Base-by-base conservation (phyloP, 2,113 vertebrate genomes). In the Oncorhynchus masou region DNA sequence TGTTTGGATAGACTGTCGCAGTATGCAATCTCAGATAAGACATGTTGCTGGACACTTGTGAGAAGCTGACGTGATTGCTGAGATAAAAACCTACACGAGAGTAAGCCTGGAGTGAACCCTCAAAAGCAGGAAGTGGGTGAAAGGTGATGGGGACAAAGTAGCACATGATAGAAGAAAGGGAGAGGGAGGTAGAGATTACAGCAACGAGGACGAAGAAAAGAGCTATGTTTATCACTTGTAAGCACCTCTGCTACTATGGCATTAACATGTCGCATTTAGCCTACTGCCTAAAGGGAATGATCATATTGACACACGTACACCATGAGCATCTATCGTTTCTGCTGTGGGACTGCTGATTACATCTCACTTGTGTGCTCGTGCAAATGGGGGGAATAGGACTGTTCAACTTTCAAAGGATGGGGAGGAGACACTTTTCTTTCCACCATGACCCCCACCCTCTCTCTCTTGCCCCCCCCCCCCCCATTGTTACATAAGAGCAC, bases 401-500 rank as follows among this genome's bases (percentile, higher is more conserved):
- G 45, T 45, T 72, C 7, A 70, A 12, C 16, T 25, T 12, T 45
- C 39, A 24, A 54, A 16, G 7, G 49, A 45, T 45, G 39, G 39
- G 9, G 25, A 59, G 57, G 29, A 29, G 51, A 72, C 25, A 27
- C 12, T 45, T 8, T 16, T 54, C 22, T 71, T 71, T 25, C 2
- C 27, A 15, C 70, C 22, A 68, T 27, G 25, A 11, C 15, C 9
- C 11, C 15, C 19, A 3, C n/a, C 29, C 34, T n/a, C 16, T 4
- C 39, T 9, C 39, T 45, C 39, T 8, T 45, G 7, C 6, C 2
- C 39, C 39, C 5, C 39, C 34, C 2, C 8, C 2, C 39, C 16
- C 24, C 39, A 11, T 69, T 29, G 29, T 69, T 69, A 45, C 68
- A 69, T 69, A 69, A 69, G 25, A 39, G 31, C 31, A n/a, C 68